Percentiles rank a stretch among this genome's conserved stretches.
Evolutionary conservation across 2,113 vertebrate genomes (phyloP).

Genomic region (Laterallus jamaicensis): DNA sequence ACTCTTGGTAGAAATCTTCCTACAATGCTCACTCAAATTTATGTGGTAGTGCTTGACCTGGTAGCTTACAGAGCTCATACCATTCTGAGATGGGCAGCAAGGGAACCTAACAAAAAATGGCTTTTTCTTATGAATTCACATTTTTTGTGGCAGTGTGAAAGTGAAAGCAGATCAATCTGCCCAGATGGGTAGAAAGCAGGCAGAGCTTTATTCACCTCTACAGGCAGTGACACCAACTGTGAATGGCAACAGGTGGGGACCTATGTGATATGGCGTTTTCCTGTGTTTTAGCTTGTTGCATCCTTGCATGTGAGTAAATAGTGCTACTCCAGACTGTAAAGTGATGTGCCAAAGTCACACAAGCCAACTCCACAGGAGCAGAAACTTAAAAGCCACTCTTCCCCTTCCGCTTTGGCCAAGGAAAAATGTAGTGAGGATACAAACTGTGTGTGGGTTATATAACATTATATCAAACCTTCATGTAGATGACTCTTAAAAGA

Average conservation of each 20-base stretch:
- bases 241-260: neutral
- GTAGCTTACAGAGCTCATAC: neutral
- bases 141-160: neutral
- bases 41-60: neutral
- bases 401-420: too few species aligned
- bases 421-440: neutral
- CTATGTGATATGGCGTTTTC: rapidly evolving
- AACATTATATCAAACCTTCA: neutral
- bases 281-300: neutral
- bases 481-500: neutral
- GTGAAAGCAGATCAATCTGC: neutral
- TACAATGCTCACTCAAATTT: neutral
- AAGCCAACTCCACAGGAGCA: neutral
- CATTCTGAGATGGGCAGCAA: neutral
- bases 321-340: neutral
- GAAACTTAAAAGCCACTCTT: neutral
- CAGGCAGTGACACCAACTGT: rapidly evolving
- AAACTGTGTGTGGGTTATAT: neutral
- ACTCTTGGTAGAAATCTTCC: neutral
- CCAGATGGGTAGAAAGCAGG: neutral
- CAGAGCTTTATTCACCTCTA: neutral
- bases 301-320: neutral
- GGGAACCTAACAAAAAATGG: neutral
- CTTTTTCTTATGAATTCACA: neutral
- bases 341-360: neutral